Base-by-base conservation (phyloP, 1,140 invertebrate species). In the Platorchestia sp. region DNA sequence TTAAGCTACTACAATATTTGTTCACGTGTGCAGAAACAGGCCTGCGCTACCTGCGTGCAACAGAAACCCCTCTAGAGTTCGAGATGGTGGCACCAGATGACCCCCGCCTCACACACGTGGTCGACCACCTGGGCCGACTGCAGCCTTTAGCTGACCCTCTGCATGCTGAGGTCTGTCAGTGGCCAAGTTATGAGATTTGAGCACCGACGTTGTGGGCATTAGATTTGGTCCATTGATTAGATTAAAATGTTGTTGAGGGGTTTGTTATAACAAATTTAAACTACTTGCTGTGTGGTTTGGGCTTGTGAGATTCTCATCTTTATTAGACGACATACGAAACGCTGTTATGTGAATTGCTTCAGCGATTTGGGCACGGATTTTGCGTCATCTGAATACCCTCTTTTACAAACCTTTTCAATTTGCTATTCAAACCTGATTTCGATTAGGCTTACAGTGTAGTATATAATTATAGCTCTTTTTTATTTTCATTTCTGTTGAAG, bases 51-150 rank as follows among this genome's bases (percentile, higher is more conserved):
- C 40, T 93, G 45, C 45, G 91, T 40, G 91, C 91, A 6, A 93
- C 91, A 27, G 91, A 45, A 42, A 93, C 91, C 22, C 91, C 91
- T 36, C 41, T 42, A 7, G 91, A 93, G n/a, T 93, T 93, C 45
- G 91, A 93, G 91, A 93, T 93, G 91, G 91, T 93, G 6, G 91
- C 91, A 0, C 45, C 91, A 1, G 91, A 93, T 44, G 91, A 93
- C 45, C 91, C 91, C 0, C 6, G 91, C 5, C 91, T 93, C 14
- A 45, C 91, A 0, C 91, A 93, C 91, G 44, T 93, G 6, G 91
- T 93, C 91, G 91, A 93, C 91, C 45, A 45, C 91, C 45, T 93
- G 43, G 91, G 91, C 91, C 14, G 91, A 42, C 91, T 93, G 43
- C 91, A 93, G 91, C 91, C 91, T 14, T 10, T 93, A 7, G 47